Base-by-base conservation (phyloP, 2,113 vertebrate species). In the Typhlomys cinereus region DNA sequence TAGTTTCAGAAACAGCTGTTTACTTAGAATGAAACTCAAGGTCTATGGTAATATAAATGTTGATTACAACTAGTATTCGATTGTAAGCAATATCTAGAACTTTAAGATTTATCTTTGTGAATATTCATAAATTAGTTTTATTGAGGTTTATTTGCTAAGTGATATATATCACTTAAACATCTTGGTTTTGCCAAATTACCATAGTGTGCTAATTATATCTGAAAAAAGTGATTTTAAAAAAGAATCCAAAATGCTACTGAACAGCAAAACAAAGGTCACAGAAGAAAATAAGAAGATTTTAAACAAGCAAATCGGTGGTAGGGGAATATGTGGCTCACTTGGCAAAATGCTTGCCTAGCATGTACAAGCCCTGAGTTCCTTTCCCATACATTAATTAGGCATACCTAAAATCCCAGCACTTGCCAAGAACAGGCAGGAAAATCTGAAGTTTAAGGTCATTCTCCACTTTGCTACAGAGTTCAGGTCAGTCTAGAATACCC, bases 51-150 rank as follows among this genome's bases (percentile, higher is more conserved):
- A 92, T 54, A 92, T 75, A 52, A 88, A 85, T 71, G 39, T 82
- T 85, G 41, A 92, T 88, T 84, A 66, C 10, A 82, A 78, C 48
- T 31, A 81, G 70, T 64, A 92, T 69, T 62, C 92, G 76, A 15
- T 67, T 74, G 41, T 81, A 92, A 90, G 46, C 27, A 87, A 85
- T 34, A 84, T 20, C 48, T 36, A 67, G 25, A 92, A 70, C 41
- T 71, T 95, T 86, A 7, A 52, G 50, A 13, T 59, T 71, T 64
- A 86, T 41, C 18, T 90, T 54, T 79, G 44, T 73, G 71, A 67
- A 62, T 83, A 69, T 64, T 64, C 41, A 82, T 71, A 57, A 87
- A 64, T 62, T 52, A 9, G 52, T 82, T 6, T n/a, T 89, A 79
- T 4, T 11, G 18, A 69, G 9, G 18, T 89, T 85, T 88, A 81